Conservation (phyloP, 1,140 invertebrate species). For the Drosophila ercepeae region DNA sequence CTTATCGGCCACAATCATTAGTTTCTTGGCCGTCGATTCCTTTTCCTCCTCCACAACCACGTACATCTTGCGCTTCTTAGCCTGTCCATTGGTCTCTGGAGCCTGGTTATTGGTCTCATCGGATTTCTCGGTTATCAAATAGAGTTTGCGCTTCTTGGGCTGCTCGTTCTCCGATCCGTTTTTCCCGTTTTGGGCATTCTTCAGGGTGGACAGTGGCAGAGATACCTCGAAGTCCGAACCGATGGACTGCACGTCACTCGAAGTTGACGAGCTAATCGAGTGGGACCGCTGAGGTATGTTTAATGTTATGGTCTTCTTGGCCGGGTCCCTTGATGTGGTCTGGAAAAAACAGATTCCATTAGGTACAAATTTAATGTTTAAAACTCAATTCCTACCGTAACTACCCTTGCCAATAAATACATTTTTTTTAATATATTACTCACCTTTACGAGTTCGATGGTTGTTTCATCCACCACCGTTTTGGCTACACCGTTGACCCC, state of each 20-base stretch:
- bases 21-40: conserved; percentile 55
- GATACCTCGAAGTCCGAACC: conserved; percentile 65
- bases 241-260: conserved; percentile 70
- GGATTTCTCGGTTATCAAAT: conserved; percentile 71
- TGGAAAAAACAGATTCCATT: neutral
- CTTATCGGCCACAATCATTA: conserved; percentile 75
- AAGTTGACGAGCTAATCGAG: conserved; percentile 74
- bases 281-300: conserved; percentile 75
- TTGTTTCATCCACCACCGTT: conserved; percentile 47
- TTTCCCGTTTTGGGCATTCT: conserved; percentile 24
- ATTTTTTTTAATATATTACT: conserved; percentile 8
- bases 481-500: conserved; percentile 34
- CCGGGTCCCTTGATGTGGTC: conserved; percentile 25
- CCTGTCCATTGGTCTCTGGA: conserved; percentile 37
- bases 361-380: neutral
- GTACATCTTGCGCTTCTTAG: conserved; percentile 74
- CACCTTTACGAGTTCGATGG: conserved; percentile 63
- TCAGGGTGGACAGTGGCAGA: conserved; percentile 44
- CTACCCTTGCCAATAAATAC: neutral
- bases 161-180: conserved; percentile 27
- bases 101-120: conserved; percentile 45
- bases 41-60: conserved; percentile 77
- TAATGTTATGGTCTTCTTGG: conserved; percentile 37
- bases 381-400: neutral
- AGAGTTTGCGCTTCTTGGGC: conserved; percentile 67